Evolutionary conservation across 1,140 invertebrate species (phyloP).

Genomic region (Drosophila truncata): DNA sequence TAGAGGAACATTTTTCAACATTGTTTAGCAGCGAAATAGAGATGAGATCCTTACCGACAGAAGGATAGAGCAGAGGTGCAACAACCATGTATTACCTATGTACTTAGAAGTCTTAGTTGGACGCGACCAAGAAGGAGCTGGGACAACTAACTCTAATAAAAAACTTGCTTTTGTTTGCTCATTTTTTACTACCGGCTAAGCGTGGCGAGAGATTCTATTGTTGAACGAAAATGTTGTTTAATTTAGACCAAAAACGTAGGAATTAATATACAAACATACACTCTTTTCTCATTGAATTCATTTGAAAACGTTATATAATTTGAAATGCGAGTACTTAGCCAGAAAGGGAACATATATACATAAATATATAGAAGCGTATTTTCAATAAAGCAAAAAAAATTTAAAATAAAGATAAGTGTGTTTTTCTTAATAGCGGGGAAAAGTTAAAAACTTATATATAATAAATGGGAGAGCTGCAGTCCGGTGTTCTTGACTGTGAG

Average conservation of each 20-base stretch:
- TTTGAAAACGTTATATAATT: constrained; percentile 53
- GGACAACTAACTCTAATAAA: constrained; percentile 34
- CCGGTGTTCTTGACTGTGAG: not conserved
- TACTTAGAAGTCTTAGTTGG: constrained; percentile 57
- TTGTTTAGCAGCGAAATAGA: constrained; percentile 44
- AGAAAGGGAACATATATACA: constrained; percentile 59
- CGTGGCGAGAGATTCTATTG: constrained; percentile 55
- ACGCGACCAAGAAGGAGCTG: constrained; percentile 30
- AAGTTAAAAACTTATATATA: constrained; percentile 4
- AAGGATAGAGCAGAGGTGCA: constrained; percentile 12
- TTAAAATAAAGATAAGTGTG: constrained; percentile 25
- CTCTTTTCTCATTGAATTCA: constrained; percentile 56
- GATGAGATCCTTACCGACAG: constrained; percentile 12
- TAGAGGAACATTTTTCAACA: constrained; percentile 50
- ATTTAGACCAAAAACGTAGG: constrained; percentile 64
- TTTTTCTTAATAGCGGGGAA: not conserved
- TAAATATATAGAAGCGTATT: constrained; percentile 76
- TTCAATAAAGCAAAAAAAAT: constrained; percentile 75
- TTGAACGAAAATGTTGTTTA: constrained; percentile 72
- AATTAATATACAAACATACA: constrained; percentile 53
- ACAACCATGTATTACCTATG: constrained; percentile 73
- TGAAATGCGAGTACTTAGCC: constrained; percentile 66
- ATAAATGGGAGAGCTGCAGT: not conserved
- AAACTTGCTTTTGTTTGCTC: constrained; percentile 58
- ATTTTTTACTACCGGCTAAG: constrained; percentile 56